Base-by-base conservation (phyloP, 2,888 invertebrate genomes). In the Caenorhabditis japonica region DNA sequence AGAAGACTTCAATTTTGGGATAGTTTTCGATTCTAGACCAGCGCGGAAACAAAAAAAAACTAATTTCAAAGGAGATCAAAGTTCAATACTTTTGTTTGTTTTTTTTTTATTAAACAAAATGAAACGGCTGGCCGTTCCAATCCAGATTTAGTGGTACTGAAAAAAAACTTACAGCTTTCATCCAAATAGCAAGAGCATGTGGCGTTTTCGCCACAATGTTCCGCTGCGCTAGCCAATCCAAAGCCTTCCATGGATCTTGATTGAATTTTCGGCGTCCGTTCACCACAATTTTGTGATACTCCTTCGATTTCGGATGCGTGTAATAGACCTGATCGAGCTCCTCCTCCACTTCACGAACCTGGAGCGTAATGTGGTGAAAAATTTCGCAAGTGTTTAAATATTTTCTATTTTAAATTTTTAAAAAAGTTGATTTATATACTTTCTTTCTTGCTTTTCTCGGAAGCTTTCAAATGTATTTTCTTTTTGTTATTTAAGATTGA, bases 321-420 rank as follows among this genome's bases (percentile, higher is more conserved):
- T 82, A 82, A 60, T 79, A 80, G 30, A 82, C 62, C n/a, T 79
- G 69, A 55, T 80, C 80, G 21, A 82, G 73, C 27, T 82, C 76
- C 17, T 55, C 74, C 33, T 80, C 80, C 13, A 80, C 77, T 58
- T 77, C 75, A 59, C 56, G 43, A 1, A 78, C 62, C 75, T 79
- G 34, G 44, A 52, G 17, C n/a, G n/a, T 23, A 69, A 60, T 30
- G 10, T 51, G n/a, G 8, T 12, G 38, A 25, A 33, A 34, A 38
- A 41, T 56, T 53, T 44, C 47, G 30, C 36, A 56, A 41, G 38
- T n/a, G 4, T 30, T 21, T 10, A 12, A 34, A 38, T 55, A 55
- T 76, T 74, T 36, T 76, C 73, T 23, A 81, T 59, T 47, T 47
- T 59, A 12, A 23, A 38, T 10, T 2, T 30, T 47, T 25, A 7